These are phyloP conservation scores for Crocodylus rhombifer DNA, from an alignment of 2,797 vertebrate genomes.

Conservation along the genomic window DNA sequence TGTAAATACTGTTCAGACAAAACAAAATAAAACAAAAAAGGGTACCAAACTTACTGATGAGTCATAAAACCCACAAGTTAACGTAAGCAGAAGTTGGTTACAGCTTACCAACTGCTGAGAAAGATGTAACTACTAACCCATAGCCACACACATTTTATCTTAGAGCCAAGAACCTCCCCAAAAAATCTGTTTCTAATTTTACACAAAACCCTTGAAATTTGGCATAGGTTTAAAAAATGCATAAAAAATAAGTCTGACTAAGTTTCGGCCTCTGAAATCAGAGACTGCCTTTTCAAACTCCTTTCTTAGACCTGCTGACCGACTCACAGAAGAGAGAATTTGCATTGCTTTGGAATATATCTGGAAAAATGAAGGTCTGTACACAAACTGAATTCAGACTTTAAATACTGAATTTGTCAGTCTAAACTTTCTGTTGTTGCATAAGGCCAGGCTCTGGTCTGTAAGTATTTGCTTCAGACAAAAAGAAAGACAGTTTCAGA, in stretches of 20 bases:
- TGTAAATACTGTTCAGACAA: constrained; percentile 55
- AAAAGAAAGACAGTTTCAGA: constrained; percentile 61
- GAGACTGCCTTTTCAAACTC: constrained; percentile 77
- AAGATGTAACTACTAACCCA: constrained; percentile 70
- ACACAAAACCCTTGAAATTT: constrained; percentile 82
- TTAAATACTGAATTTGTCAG: constrained; percentile 24
- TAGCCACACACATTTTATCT: constrained; percentile 76
- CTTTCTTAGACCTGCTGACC: constrained; percentile 76
- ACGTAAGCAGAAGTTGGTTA: constrained; percentile 78
- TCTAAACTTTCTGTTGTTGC: constrained; percentile 58
- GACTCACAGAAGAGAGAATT: constrained; percentile 75
- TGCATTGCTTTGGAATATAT: constrained; percentile 70
- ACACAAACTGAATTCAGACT: constrained; percentile 35
- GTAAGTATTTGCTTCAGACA: constrained; percentile 60
- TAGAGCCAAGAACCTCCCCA: constrained; percentile 78
- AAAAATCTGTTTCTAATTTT: constrained; percentile 86
- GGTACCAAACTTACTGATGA: constrained; percentile 56
- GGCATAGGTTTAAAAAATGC: constrained; percentile 79
- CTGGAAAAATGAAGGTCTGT: constrained; percentile 85
- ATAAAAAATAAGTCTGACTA: constrained; percentile 67
- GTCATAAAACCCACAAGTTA: constrained; percentile 74
- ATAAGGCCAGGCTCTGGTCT: constrained; percentile 39
- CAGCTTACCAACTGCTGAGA: constrained; percentile 65
- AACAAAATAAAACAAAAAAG: constrained; percentile 51
- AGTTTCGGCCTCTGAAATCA: constrained; percentile 78